Evolutionary conservation across 2,113 vertebrate genomes (phyloP).

Genomic region (Felis catus): F.catus_Fca126_mat1.0 CM031420.1:62999001-62999500

Average conservation of each 20-base stretch:
- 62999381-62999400: background rate
- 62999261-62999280: background rate
- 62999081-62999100: conserved; percentile 73
- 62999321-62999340: background rate
- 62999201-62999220: conserved; percentile 16
- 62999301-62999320: background rate
- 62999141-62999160: conserved; percentile 40
- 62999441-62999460: background rate
- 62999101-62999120: conserved; percentile 63
- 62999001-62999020: conserved; percentile 68
- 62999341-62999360: background rate
- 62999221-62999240: background rate
- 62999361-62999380: background rate
- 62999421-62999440: background rate
- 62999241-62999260: conserved; percentile 36
- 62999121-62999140: conserved; percentile 65
- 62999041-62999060: conserved; percentile 64
- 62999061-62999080: conserved; percentile 73
- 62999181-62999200: conserved; percentile 8
- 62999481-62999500: background rate
- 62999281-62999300: conserved; percentile 44
- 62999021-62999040: conserved; percentile 80
- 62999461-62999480: background rate
- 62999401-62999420: background rate
- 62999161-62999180: conserved; percentile 44